Evolutionary conservation across 2,888 invertebrate genomes (phyloP).

Genomic region (Eurytoma adleriae): DNA sequence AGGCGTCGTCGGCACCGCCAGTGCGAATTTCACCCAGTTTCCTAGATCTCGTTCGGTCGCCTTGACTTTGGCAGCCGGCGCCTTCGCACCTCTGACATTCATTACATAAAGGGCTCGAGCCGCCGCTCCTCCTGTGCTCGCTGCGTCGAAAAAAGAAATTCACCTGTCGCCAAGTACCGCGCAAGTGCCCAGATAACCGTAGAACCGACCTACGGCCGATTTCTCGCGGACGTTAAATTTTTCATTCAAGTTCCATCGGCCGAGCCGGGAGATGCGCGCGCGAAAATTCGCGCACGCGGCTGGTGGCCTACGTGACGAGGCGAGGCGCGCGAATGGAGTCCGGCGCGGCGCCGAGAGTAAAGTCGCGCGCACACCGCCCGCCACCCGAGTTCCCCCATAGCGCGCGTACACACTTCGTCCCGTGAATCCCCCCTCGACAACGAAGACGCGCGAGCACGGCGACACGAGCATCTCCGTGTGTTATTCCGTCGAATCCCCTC

Average conservation of each 20-base stretch:
- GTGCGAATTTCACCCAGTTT: background rate
- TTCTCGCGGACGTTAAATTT: background rate
- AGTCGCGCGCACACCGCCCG: background rate
- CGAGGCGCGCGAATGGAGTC: conserved; percentile 69
- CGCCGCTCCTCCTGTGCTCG: background rate
- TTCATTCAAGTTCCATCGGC: background rate
- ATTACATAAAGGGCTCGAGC: conserved; percentile 64
- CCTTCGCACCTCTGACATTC: conserved; percentile 60
- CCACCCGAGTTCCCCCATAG: too few relatives aligned
- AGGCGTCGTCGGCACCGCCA: background rate
- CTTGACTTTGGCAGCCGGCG: background rate
- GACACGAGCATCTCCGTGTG: too few relatives aligned
- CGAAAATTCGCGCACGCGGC: conserved; percentile 7
- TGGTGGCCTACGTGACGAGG: conserved; percentile 72
- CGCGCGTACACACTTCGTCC: too few relatives aligned
- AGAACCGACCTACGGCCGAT: background rate
- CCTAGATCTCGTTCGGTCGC: background rate
- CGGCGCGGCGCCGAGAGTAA: conserved; percentile 4
- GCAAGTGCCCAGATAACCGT: background rate
- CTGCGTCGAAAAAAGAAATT: background rate
- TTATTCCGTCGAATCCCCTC: too few relatives aligned
- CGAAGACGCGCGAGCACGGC: conserved; percentile 6
- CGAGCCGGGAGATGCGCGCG: conserved; percentile 5
- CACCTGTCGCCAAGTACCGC: background rate
- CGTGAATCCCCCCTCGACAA: background rate